phyloP scores from a whole-genome alignment of 2,113 vertebrate genomes.

The Larimichthys polyactis region DNA sequence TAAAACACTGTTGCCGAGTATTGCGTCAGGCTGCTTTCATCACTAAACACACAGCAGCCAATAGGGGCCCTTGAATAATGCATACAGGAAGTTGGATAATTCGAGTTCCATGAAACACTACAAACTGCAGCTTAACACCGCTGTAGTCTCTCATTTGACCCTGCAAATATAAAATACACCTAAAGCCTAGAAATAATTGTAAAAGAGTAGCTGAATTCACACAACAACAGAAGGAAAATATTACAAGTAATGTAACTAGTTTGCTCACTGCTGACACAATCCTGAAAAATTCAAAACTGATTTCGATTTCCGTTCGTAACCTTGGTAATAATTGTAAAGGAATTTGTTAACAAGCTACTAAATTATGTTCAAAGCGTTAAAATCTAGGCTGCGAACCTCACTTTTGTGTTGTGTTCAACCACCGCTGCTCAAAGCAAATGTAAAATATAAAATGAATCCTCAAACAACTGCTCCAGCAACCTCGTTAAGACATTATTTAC shows the following conservation, averaged over 20 bases:
- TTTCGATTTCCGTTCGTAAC: slow-evolving; percentile 60
- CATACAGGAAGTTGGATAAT: slow-evolving; percentile 75
- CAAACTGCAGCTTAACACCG: slow-evolving; percentile 33
- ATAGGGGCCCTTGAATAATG: slow-evolving; percentile 76
- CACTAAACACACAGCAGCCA: slow-evolving; percentile 76
- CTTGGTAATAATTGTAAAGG: slow-evolving; percentile 70
- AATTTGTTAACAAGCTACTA: slow-evolving; percentile 76
- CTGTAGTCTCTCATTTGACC: slow-evolving; percentile 44
- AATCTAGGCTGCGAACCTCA: slow-evolving; percentile 67
- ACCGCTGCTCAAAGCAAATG: slow-evolving; percentile 72
- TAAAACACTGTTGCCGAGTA: slow-evolving; percentile 77
- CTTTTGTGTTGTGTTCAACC: slow-evolving; percentile 68
- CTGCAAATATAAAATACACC: slow-evolving; percentile 17
- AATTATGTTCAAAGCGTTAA: slow-evolving; percentile 74
- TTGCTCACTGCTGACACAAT: slow-evolving; percentile 36
- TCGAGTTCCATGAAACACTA: slow-evolving; percentile 54
- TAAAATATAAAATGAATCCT: slow-evolving; percentile 79
- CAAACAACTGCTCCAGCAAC: slow-evolving; percentile 82
- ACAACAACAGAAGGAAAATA: slow-evolving; percentile 5
- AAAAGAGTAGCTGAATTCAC: slow-evolving; percentile 5
- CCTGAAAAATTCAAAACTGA: slow-evolving; percentile 44
- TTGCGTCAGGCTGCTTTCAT: slow-evolving; percentile 82
- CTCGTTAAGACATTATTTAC: slow-evolving; percentile 86
- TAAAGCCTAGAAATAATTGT: slow-evolving; percentile 2
- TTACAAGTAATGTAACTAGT: slow-evolving; percentile 30